Base-by-base conservation (phyloP, 1,140 invertebrate genomes). In the Drosophila sproati region DNA sequence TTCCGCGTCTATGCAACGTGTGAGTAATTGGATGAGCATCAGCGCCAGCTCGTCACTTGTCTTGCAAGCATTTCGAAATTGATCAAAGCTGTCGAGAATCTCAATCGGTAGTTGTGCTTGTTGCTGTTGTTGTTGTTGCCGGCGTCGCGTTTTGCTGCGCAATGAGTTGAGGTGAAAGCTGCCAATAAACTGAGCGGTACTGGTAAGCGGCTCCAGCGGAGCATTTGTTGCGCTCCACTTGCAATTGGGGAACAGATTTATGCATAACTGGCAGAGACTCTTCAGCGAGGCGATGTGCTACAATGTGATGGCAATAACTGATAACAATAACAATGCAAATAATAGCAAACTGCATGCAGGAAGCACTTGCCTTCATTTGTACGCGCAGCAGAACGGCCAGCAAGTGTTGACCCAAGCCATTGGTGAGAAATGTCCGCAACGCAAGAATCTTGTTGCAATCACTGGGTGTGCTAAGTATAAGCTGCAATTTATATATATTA, bases 211-310 rank as follows among this genome's bases (percentile, higher is more conserved):
- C 3, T 56, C 31, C 8, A 91, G 56, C 5, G 57, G 54, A 20
- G 72, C 41, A 35, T 73, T 80, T 12, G 62, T 57, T 10, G 70
- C 5, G 50, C 79, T 85, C 91, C 91, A 92, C 45, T 77, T 86
- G 67, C 91, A 91, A 39, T 92, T 91, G 51, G 91, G 91, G 31
- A 92, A 92, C 43, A 92, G 59, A 63, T 92, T 92, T 12, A 92
- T 92, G 56, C 91, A 92, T 45, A 92, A 35, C 55, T 90, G 91
- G 48, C 91, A 92, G 3, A 92, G 78, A 51, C 85, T 90, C 56
- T 91, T 91, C 64, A 91, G 91, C 4, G 91, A 92, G 31, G 91
- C 91, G 63, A 92, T 91, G 37, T 90, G 80, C 91, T 92, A 54
- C 6, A 69, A 50, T 20, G 20, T 20, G 2, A 43, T 32, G 8